These are phyloP conservation scores for Zingel zingel DNA, from an alignment of 2,113 vertebrate species.

Conservation along the genomic window DNA sequence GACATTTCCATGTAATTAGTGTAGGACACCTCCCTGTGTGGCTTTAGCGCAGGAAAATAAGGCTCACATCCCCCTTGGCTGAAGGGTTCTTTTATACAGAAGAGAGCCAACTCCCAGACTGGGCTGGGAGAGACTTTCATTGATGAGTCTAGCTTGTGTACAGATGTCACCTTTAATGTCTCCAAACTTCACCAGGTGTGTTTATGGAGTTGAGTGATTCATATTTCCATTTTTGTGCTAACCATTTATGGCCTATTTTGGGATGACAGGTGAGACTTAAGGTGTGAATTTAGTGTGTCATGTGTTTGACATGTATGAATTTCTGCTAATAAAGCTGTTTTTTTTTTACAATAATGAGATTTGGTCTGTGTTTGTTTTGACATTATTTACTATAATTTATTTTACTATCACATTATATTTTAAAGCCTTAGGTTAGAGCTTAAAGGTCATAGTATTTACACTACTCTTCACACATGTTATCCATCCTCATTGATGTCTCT, in stretches of 20 bases:
- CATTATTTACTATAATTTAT: not conserved
- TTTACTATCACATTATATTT: not conserved
- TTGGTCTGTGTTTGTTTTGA: slow-evolving; percentile 59
- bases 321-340: slow-evolving; percentile 58
- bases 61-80: slow-evolving; percentile 71
- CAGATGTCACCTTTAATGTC: slow-evolving; percentile 71
- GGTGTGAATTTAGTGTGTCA: slow-evolving; percentile 25
- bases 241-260: slow-evolving; percentile 43
- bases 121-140: slow-evolving; percentile 68
- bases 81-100: slow-evolving; percentile 77
- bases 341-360: slow-evolving; percentile 20
- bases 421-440: not conserved
- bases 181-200: slow-evolving; percentile 56
- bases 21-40: slow-evolving; percentile 75
- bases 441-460: slow-evolving; percentile 4
- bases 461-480: not conserved
- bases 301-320: slow-evolving; percentile 38
- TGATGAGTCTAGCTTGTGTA: slow-evolving; percentile 71
- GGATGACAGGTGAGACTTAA: slow-evolving; percentile 34
- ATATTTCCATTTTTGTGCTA: slow-evolving; percentile 62
- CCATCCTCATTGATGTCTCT: slow-evolving; percentile 51
- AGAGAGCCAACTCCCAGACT: slow-evolving; percentile 64
- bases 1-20: slow-evolving; percentile 80
- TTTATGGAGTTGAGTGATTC: slow-evolving; percentile 68
- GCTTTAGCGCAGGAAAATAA: slow-evolving; percentile 75